Evolutionary conservation across 2,113 vertebrate species (phyloP).

Genomic region (Leptodactylus fuscus): DNA sequence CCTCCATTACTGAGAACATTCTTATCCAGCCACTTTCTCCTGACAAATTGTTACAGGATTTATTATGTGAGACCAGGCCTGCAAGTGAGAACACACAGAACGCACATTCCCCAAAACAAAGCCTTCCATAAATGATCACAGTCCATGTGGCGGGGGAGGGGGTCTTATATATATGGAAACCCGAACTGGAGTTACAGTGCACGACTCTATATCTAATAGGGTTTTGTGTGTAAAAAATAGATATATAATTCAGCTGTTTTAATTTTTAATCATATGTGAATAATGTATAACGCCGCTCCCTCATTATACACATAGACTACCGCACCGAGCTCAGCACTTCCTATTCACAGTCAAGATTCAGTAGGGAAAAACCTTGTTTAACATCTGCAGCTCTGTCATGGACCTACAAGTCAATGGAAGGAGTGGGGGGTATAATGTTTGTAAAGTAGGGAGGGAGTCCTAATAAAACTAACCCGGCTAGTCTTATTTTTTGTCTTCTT

Average conservation of each 20-base stretch:
- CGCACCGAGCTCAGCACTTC: background rate
- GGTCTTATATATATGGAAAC: background rate
- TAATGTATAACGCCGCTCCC: conserved; percentile 34
- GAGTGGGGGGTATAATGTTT: background rate
- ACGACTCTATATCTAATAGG: conserved; percentile 23
- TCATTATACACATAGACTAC: conserved; percentile 12
- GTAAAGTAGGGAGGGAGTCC: background rate
- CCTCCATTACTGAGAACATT: conserved; percentile 31
- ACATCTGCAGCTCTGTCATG: background rate
- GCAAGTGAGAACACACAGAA: conserved; percentile 14
- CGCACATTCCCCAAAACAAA: conserved; percentile 25
- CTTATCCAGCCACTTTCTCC: conserved; percentile 33
- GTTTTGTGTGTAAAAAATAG: conserved; percentile 34
- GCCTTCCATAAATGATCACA: conserved; percentile 9
- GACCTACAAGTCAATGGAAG: background rate
- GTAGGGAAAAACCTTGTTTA: background rate
- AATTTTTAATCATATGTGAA: conserved; percentile 46
- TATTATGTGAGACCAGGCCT: conserved; percentile 41
- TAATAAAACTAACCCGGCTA: background rate
- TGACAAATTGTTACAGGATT: conserved; percentile 52
- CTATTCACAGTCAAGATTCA: conserved; percentile 1
- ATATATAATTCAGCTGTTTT: conserved; percentile 48
- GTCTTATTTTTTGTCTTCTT: background rate
- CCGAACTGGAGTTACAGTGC: background rate
- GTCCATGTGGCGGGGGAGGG: background rate